Evolutionary conservation across 2,888 invertebrate genomes (phyloP), one percentile per base, ranked within the genome.

Genomic region (Leptogaster cylindrica): DNA sequence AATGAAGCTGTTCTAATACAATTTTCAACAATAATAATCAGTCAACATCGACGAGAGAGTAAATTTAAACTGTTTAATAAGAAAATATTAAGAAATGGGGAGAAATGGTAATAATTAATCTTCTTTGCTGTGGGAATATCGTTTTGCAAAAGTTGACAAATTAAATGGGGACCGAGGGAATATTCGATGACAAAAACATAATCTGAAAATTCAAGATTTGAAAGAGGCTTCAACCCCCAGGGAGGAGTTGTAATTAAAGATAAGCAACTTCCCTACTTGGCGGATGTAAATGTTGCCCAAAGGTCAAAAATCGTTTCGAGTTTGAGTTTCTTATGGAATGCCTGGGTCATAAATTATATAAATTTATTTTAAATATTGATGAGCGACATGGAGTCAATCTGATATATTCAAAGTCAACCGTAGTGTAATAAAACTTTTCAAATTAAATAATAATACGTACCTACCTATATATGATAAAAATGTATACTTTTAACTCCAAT

Each of bases 21-120:
- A 28, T 44, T 61, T 61, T 28, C 44, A 44, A 44, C 61, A 28
- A 61, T 61, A 61, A 61, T 61, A 44, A 61, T 28, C 61, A 20
- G 61, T 18, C 25, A 44, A 41, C 27, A 41, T 27, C 41, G 27
- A 44, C 20, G 18, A 16, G 27, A 41, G 44, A 61, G 61, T 61
- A 61, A 61, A 61, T 61, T 61, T 61, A 61, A 61, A 61, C 44
- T 27, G 61, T 61, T 61, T 61, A 61, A 61, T 61, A 61, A 61
- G 61, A 61, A 61, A 61, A 61, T 61, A 41, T 44, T 18, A 44
- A 61, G 61, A 16, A 61, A 25, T 18, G 44, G 44, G 28, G 27
- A 41, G 61, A 44, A 61, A 61, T 41, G 61, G n/a, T n/a, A n/a
- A 61, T 44, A 61, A 61, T 61, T 61, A 61, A 61, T 61, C 61